Evolutionary conservation across 2,797 vertebrate species (phyloP).

Genomic region (Pseudopleuronectes americanus): DNA sequence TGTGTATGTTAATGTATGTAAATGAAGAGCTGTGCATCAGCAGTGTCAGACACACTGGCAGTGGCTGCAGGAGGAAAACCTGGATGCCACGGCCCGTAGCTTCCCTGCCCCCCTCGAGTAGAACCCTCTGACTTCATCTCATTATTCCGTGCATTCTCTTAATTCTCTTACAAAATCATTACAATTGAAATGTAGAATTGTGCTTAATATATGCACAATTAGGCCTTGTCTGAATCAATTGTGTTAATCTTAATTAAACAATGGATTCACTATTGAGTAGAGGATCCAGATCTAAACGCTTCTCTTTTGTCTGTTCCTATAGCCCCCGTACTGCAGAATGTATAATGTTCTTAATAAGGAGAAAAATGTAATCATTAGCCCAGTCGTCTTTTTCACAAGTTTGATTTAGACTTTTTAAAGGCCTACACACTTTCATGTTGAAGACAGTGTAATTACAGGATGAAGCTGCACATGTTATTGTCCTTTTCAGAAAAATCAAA

Average conservation of each 20-base stretch:
- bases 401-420: neutral
- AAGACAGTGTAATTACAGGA: neutral
- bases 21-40: conserved; percentile 57
- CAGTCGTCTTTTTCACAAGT: neutral
- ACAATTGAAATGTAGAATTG: conserved; percentile 58
- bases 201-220: conserved; percentile 67
- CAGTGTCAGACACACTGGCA: conserved; percentile 30
- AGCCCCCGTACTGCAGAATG: neutral
- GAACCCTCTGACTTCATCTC: conserved; percentile 42
- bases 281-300: conserved; percentile 54
- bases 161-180: conserved; percentile 63
- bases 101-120: conserved; percentile 45
- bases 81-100: conserved; percentile 7
- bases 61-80: conserved; percentile 30
- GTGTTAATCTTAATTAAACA: conserved; percentile 63
- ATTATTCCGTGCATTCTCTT: conserved; percentile 60
- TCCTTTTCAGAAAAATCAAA: neutral
- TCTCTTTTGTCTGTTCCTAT: conserved; percentile 3
- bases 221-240: conserved; percentile 60
- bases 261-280: conserved; percentile 60
- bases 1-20: conserved; percentile 77
- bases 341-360: conserved; percentile 5
- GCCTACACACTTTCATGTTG: neutral
- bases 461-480: neutral
- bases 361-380: neutral